Base-by-base conservation (phyloP, 2,888 invertebrate species). In the Ectemnius cavifrons region DNA sequence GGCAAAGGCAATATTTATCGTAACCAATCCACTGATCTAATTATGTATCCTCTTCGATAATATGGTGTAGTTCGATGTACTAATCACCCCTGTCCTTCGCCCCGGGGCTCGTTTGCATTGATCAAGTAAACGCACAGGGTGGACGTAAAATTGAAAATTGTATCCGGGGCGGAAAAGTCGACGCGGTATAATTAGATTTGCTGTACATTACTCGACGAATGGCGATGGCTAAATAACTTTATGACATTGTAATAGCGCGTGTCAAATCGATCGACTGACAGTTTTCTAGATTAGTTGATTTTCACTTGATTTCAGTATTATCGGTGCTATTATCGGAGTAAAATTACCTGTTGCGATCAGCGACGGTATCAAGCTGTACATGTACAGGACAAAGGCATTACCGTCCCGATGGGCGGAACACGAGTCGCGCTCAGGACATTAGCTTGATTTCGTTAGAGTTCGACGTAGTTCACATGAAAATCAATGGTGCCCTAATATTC, bases 291-390 rank as follows among this genome's bases (percentile, higher is more conserved):
- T 52, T 13, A 11, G 60, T 14, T 13, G 23, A 28, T 76, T 66
- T 45, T 5, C 67, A 60, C 62, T 73, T 63, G 45, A 11, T 59
- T 60, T 60, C 8, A 4, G 47, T n/a, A 18, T 52, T 11, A n/a
- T 8, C 37, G 14, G 56, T 63, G 28, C 63, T 69, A 78, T 76
- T 67, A 28, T 16, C 16, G 57, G 20, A 6, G n/a, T n/a, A 11
- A 68, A 57, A 62, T 76, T 63, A 56, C 28, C 45, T 49, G 16
- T 65, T 28, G 46, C 11, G 20, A 14, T 47, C 14, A 27, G 37
- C 0, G 13, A 37, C 6, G 11, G 14, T n/a, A 63, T 5, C 2
- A 28, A 16, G 52, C n/a, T 63, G 47, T 63, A 23, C 23, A 3
- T 23, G 1, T 6, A 6, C 23, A 49, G 20, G 16, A 52, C 52